A percentile compares a stretch with the other conserved stretches of the same genome.
Evolutionary conservation across 2,113 vertebrate species (phyloP).

Genomic region (Cairina moschata): DNA sequence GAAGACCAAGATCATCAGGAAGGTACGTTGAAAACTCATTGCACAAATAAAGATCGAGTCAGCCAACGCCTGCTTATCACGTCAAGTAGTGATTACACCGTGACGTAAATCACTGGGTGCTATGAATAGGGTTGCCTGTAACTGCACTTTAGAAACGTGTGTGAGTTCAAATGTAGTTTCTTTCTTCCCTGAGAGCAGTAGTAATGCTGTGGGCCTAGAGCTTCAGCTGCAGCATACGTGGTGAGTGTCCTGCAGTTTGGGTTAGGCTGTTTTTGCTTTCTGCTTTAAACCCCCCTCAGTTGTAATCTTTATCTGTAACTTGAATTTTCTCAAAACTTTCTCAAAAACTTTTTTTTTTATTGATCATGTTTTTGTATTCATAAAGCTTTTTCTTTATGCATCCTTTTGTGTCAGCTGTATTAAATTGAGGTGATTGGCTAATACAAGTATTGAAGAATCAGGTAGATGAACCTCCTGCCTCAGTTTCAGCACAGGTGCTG

Average conservation of each 20-base stretch:
- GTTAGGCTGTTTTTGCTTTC: not conserved
- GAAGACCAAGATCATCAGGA: not conserved
- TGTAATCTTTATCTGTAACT: not conserved
- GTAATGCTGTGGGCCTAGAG: not conserved
- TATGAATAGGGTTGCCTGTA: not conserved
- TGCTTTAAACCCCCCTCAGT: accelerated
- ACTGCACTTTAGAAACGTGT: not conserved
- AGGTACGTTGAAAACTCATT: not conserved
- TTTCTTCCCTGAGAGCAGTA: not conserved
- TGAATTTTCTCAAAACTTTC: not conserved
- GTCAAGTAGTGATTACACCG: no score
- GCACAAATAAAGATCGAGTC: not conserved
- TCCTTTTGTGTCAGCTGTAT: not conserved
- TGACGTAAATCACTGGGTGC: not conserved
- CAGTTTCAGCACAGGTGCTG: not conserved
- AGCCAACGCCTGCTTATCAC: not conserved
- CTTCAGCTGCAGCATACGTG: accelerated
- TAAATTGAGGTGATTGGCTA: not conserved
- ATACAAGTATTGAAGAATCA: not conserved
- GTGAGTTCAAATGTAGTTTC: not conserved
- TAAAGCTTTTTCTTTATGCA: not conserved
- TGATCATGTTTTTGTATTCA: not conserved
- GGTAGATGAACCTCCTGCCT: not conserved
- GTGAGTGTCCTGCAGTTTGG: not conserved
- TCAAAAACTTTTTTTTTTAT: not conserved